Evolutionary conservation across 2,797 vertebrate genomes (phyloP).

Genomic region (Myotis pilosus): DNA sequence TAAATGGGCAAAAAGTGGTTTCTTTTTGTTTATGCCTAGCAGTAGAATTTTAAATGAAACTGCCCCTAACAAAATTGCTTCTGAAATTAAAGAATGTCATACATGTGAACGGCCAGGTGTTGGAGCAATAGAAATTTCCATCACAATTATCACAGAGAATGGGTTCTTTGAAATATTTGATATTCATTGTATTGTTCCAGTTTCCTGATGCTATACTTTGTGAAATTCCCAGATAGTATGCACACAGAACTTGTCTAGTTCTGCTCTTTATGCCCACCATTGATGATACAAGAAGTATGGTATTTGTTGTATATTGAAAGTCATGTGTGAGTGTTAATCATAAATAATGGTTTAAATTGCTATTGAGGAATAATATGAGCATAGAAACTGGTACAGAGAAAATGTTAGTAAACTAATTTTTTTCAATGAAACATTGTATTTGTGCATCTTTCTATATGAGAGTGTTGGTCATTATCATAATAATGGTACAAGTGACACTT

Average conservation of each 20-base stretch:
- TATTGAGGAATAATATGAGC: background rate
- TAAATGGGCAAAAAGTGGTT: background rate
- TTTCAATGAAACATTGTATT: background rate
- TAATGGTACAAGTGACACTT: background rate
- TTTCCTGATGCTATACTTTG: background rate
- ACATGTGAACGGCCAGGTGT: background rate
- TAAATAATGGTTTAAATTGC: background rate
- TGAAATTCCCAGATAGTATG: background rate
- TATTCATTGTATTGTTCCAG: background rate
- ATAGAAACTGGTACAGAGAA: background rate
- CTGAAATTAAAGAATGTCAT: background rate
- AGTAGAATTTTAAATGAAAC: slow-evolving; percentile 12
- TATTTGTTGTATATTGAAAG: background rate
- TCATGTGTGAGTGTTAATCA: background rate
- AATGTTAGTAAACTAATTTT: background rate
- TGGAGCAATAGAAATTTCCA: background rate
- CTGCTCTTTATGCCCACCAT: background rate
- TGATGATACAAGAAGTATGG: background rate
- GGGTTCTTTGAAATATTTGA: background rate
- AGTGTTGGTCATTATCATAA: background rate
- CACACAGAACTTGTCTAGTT: background rate
- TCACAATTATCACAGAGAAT: background rate
- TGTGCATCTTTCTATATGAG: background rate
- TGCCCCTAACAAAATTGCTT: background rate
- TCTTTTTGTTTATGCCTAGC: background rate